A percentile compares a stretch with the other conserved stretches of the same genome.
Evolutionary conservation across 2,888 invertebrate species (phyloP).

Genomic region (Amphimallon solstitiale): DNA sequence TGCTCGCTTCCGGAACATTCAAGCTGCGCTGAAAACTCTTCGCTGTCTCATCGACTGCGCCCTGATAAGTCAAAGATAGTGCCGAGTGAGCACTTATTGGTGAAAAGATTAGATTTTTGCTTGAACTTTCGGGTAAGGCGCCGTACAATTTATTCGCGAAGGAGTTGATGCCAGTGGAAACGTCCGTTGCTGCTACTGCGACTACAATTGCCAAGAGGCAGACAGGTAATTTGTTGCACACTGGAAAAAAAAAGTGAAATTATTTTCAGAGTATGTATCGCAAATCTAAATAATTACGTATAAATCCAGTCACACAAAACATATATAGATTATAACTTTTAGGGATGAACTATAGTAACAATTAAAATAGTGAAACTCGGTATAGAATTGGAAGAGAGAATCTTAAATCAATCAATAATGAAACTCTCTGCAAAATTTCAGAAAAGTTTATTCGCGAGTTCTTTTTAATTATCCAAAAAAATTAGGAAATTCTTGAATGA

Average conservation of each 20-base stretch:
- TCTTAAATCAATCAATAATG: too few species aligned
- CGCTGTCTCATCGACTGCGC: background rate
- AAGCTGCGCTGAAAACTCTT: background rate
- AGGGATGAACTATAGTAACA: too few species aligned
- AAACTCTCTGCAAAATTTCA: too few species aligned
- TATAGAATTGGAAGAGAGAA: too few species aligned
- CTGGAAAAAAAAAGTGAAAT: background rate
- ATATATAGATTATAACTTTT: too few species aligned
- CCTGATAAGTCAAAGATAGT: constrained; percentile 2
- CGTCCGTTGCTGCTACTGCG: background rate
- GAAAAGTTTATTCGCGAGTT: too few species aligned
- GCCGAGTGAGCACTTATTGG: constrained; percentile 8
- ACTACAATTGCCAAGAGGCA: background rate
- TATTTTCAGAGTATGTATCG: too few species aligned
- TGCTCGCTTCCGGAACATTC: background rate
- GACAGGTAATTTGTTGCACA: background rate
- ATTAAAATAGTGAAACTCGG: too few species aligned
- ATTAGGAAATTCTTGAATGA: too few species aligned
- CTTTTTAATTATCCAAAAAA: too few species aligned
- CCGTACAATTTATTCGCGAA: constrained; percentile 15
- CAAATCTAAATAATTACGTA: too few species aligned
- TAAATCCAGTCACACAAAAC: too few species aligned
- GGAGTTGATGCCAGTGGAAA: background rate
- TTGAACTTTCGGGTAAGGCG: background rate
- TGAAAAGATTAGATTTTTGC: constrained; percentile 6